These are phyloP conservation scores for Campoplex capitator DNA, from an alignment of 2,888 invertebrate genomes.

Conservation along the genomic window DNA sequence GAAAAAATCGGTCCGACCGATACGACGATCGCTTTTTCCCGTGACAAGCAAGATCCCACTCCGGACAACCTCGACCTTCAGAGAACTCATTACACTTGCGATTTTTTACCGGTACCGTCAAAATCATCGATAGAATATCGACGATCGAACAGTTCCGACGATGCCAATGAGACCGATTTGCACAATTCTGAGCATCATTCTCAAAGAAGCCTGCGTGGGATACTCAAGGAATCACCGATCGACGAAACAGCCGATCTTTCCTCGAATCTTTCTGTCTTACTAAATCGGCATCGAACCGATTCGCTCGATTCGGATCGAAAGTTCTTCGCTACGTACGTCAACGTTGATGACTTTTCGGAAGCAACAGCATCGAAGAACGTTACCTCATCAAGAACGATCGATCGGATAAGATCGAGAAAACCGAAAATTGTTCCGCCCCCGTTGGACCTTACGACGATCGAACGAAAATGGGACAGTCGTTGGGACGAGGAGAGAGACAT, in stretches of 20 bases:
- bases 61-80: constrained; percentile 12
- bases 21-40: constrained; percentile 1
- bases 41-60: constrained; percentile 31
- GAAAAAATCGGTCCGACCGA: constrained; percentile 35
- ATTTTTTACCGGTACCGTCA: constrained; percentile 55
- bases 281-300: constrained; percentile 31
- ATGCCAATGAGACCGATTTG: constrained; percentile 36
- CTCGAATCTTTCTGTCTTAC: not conserved
- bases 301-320: constrained; percentile 57
- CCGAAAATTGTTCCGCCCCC: constrained; percentile 71
- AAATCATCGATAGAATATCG: constrained; percentile 56
- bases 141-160: constrained; percentile 44
- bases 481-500: constrained; percentile 72
- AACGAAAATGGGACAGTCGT: constrained; percentile 70
- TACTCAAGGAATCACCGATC: constrained; percentile 56
- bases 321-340: constrained; percentile 70
- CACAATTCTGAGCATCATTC: constrained; percentile 23
- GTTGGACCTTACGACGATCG: constrained; percentile 73
- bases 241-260: constrained; percentile 39
- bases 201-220: not conserved
- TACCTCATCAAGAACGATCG: constrained; percentile 30
- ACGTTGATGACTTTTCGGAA: constrained; percentile 68
- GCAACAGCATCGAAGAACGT: constrained; percentile 51
- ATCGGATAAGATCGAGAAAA: constrained; percentile 24
- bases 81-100: constrained; percentile 20